phyloP scores from a whole-genome alignment of 2,888 invertebrate species.

The Hyles lineata region DNA sequence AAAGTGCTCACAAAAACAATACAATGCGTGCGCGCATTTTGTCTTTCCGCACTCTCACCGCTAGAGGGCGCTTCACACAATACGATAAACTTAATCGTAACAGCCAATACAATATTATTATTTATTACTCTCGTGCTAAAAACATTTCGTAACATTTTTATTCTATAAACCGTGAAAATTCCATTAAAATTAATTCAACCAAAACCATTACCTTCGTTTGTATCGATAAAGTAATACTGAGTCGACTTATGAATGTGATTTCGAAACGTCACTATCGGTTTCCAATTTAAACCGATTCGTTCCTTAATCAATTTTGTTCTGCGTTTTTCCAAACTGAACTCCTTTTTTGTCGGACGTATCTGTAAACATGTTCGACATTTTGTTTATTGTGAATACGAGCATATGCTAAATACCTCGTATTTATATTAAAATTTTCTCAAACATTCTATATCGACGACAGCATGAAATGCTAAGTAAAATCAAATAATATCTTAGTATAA shows the following conservation, averaged over 20 bases:
- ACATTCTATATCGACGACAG: not conserved
- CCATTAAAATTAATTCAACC: constrained; percentile 84
- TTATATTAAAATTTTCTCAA: not conserved
- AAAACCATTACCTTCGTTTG: constrained; percentile 81
- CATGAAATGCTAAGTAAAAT: not conserved
- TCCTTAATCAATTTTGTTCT: constrained; percentile 84
- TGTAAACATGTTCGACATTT: constrained; percentile 64
- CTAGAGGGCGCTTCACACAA: constrained; percentile 66
- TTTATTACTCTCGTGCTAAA: constrained; percentile 76
- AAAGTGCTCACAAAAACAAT: constrained; percentile 49
- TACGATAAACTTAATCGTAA: constrained; percentile 41
- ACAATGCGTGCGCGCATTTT: constrained; percentile 71
- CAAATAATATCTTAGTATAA: not conserved
- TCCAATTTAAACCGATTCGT: constrained; percentile 85
- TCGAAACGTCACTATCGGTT: constrained; percentile 84
- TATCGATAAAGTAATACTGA: constrained; percentile 84
- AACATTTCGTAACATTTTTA: constrained; percentile 82
- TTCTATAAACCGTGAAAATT: constrained; percentile 83
- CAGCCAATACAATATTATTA: constrained; percentile 56
- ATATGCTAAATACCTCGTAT: constrained; percentile 28
- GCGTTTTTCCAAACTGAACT: constrained; percentile 76
- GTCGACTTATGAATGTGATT: constrained; percentile 84
- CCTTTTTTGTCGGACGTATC: constrained; percentile 72
- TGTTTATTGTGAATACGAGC: constrained; percentile 69
- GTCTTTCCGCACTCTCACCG: constrained; percentile 52